These are phyloP conservation scores for Dolichotis patagonum DNA, from an alignment of 2,113 vertebrate species.

Conservation along the genomic window DNA sequence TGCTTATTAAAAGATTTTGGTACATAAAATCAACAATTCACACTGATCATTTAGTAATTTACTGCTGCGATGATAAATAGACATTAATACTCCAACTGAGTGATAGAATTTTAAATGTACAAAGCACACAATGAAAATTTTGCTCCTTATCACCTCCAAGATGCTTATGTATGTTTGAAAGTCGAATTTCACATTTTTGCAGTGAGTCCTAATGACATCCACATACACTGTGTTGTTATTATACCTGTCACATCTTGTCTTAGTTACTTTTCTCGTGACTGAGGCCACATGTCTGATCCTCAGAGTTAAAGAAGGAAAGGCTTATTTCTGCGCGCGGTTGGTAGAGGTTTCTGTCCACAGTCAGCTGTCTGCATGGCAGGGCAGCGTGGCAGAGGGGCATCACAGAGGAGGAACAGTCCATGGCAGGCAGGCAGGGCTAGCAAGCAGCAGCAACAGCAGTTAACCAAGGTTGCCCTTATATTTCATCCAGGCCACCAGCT, in stretches of 20 bases:
- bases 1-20: background rate
- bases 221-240: accelerated
- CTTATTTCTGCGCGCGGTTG: background rate
- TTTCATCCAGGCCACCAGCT: background rate
- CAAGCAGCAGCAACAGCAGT: background rate
- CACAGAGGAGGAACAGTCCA: background rate
- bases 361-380: background rate
- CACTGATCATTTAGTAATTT: background rate
- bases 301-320: background rate
- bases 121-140: background rate
- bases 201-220: accelerated
- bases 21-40: background rate
- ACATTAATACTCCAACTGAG: background rate
- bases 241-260: accelerated
- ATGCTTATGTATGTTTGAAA: background rate
- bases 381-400: background rate
- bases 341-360: background rate
- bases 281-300: background rate
- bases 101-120: background rate
- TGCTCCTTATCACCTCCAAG: background rate
- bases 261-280: background rate
- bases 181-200: background rate
- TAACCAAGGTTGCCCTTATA: too few relatives aligned
- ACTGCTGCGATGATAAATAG: background rate
- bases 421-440: background rate